Percentiles rank a stretch among this genome's conserved stretches.
Conservation (phyloP, 2,113 vertebrate species). For the Stercorarius parasiticus region DNA sequence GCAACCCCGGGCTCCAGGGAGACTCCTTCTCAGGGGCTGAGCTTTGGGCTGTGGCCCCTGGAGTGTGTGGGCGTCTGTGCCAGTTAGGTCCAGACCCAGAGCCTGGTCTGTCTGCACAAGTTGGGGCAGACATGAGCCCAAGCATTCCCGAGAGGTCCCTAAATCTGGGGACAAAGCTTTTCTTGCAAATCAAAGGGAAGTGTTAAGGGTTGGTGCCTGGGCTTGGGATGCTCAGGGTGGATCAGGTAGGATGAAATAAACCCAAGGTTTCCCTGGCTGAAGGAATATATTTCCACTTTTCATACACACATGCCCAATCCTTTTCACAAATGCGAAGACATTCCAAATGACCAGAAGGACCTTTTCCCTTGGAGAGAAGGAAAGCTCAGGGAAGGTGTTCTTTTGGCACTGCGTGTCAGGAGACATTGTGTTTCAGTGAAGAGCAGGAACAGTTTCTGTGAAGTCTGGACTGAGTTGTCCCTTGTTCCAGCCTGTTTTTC, state of each 20-base stretch:
- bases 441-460: background rate
- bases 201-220: rapidly evolving
- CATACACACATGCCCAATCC: rapidly evolving
- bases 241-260: background rate
- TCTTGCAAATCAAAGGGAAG: background rate
- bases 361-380: rapidly evolving
- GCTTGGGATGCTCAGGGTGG: background rate
- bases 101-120: background rate
- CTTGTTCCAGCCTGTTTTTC: background rate
- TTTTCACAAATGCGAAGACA: background rate
- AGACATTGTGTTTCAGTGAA: background rate
- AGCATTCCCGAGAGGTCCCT: background rate
- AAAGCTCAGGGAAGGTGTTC: background rate
- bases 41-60: background rate
- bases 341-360: background rate
- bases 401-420: rapidly evolving
- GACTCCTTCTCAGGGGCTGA: background rate
- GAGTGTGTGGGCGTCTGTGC: background rate
- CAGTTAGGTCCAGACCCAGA: background rate
- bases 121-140: background rate
- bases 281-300: background rate
- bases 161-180: background rate
- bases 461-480: background rate
- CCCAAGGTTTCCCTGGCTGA: background rate
- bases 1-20: rapidly evolving